Percentiles rank a stretch among this genome's conserved stretches.
phyloP scores from a whole-genome alignment of 2,797 vertebrate species.

The Lacerta agilis region DNA sequence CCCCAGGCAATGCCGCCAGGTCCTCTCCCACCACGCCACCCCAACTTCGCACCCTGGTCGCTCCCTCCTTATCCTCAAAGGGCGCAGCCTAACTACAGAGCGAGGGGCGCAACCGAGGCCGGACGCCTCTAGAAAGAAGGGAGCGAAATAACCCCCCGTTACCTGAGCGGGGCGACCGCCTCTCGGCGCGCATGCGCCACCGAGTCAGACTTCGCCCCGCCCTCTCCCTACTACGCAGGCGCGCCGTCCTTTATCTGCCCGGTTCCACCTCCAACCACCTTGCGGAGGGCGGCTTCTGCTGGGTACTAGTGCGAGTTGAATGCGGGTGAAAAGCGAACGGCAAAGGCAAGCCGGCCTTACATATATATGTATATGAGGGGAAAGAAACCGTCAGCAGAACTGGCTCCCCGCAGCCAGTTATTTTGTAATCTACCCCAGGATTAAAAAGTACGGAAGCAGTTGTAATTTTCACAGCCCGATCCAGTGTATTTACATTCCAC shows the following conservation, averaged over 20 bases:
- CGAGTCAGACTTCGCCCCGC: not conserved
- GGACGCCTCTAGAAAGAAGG: not conserved
- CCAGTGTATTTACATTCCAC: not conserved
- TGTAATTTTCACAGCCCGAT: not conserved
- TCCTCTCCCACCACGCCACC: not conserved
- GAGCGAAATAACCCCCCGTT: not conserved
- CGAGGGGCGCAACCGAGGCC: not conserved
- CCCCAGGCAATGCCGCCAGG: not conserved
- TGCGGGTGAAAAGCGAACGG: too few relatives aligned
- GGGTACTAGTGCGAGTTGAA: not conserved
- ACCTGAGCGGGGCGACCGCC: slow-evolving; percentile 23
- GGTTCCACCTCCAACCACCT: too few relatives aligned
- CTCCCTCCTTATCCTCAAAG: not conserved
- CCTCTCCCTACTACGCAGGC: slow-evolving; percentile 2
- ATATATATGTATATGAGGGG: too few relatives aligned
- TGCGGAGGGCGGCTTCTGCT: too few relatives aligned
- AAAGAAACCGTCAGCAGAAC: too few relatives aligned
- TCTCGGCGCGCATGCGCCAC: slow-evolving; percentile 10
- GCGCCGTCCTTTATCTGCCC: not conserved
- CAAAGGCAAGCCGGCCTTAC: too few relatives aligned
- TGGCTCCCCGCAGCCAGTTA: too few relatives aligned
- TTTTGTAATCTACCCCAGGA: not conserved
- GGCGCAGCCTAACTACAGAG: too few relatives aligned
- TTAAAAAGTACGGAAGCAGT: not conserved
- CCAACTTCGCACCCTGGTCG: not conserved